Conservation (phyloP, 2,888 invertebrate genomes). For the Xestia c-nigrum region DNA sequence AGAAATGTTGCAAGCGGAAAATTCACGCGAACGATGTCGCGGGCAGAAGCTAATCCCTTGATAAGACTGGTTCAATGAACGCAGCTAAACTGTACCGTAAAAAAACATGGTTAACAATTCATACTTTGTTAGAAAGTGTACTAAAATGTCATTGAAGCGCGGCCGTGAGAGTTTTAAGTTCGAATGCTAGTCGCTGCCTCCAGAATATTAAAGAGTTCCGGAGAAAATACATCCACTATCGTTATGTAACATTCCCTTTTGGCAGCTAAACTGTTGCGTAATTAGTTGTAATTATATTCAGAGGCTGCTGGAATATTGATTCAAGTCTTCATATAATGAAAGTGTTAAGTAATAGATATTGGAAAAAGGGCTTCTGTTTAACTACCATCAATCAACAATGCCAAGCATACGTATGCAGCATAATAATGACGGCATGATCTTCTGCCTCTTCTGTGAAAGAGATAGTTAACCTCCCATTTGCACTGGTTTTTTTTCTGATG, state of each 20-base stretch:
- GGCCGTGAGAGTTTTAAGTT: conserved; percentile 42
- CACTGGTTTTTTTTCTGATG: background rate
- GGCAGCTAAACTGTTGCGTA: conserved; percentile 49
- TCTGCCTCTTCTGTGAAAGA: background rate
- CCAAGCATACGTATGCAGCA: background rate
- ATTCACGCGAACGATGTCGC: too few species aligned
- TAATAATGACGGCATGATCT: background rate
- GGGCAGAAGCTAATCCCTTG: too few species aligned
- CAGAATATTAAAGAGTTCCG: conserved; percentile 84
- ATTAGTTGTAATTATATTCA: conserved; percentile 60
- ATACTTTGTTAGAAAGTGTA: conserved; percentile 60
- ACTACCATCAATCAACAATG: background rate
- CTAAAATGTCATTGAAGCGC: conserved; percentile 37
- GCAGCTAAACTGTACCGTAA: background rate
- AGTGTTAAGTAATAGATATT: conserved; percentile 7
- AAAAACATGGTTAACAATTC: conserved; percentile 1
- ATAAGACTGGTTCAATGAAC: background rate
- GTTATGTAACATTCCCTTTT: conserved; percentile 72
- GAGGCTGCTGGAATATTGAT: conserved; percentile 66
- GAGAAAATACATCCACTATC: conserved; percentile 77
- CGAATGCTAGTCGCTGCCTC: conserved; percentile 63
- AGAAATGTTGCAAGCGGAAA: too few species aligned
- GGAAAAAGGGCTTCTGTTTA: background rate
- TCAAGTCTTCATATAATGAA: conserved; percentile 37
- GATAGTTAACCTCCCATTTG: background rate